A percentile compares a stretch with the other conserved stretches of the same genome.
These are phyloP conservation scores for Cochlearius cochlearius DNA, from an alignment of 2,113 vertebrate genomes.

Conservation along the genomic window DNA sequence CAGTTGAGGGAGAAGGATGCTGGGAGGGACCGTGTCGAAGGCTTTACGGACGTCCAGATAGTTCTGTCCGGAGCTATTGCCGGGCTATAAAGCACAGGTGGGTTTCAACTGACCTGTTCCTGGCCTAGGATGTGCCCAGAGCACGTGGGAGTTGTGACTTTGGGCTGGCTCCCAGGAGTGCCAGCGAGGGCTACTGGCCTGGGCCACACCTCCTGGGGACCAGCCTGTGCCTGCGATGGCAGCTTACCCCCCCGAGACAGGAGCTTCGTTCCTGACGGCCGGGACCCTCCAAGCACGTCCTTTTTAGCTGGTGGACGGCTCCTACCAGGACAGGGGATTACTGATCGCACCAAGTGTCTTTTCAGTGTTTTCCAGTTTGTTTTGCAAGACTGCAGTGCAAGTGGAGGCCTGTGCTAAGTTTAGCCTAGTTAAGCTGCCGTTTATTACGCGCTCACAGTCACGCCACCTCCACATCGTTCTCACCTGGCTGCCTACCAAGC, in stretches of 20 bases:
- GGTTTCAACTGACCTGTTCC: background rate
- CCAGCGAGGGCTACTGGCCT: background rate
- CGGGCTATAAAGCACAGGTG: rapidly evolving
- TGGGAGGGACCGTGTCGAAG: too few relatives aligned
- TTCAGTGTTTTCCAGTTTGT: background rate
- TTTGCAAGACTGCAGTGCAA: background rate
- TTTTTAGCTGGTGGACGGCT: background rate
- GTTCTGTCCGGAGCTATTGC: background rate
- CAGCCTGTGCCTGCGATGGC: background rate
- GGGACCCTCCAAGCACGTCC: background rate
- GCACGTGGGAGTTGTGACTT: background rate
- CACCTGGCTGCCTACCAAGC: background rate
- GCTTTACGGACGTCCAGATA: too few relatives aligned
- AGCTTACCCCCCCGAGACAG: background rate
- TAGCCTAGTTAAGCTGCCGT: background rate
- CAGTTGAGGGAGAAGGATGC: too few relatives aligned
- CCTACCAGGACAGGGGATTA: background rate
- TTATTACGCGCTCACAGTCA: background rate
- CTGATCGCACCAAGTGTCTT: background rate
- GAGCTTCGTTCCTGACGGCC: background rate
- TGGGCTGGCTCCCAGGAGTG: background rate
- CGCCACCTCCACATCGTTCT: background rate
- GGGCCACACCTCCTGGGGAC: rapidly evolving
- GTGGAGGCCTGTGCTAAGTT: background rate
- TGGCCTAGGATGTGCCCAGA: background rate